phyloP scores from a whole-genome alignment of 2,888 invertebrate species.

The Hydrotaea cyrtoneurina region DNA sequence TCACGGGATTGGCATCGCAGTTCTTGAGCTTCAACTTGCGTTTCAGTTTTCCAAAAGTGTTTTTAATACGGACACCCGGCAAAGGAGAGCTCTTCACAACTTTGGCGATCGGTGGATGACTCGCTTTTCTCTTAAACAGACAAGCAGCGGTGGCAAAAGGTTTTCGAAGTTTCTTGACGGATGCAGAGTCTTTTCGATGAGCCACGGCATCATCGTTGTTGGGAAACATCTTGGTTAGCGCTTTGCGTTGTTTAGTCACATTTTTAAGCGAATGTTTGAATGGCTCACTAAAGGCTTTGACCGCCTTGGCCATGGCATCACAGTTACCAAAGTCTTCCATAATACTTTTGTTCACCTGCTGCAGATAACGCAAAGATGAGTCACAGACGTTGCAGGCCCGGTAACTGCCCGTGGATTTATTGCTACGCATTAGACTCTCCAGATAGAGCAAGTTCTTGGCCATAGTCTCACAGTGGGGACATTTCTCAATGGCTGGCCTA shows the following conservation, averaged over 20 bases:
- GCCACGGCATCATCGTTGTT: no score
- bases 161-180: no score
- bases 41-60: background rate
- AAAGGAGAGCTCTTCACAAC: background rate
- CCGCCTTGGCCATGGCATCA: constrained; percentile 72
- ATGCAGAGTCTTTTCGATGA: no score
- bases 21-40: background rate
- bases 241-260: background rate
- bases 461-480: constrained; percentile 76
- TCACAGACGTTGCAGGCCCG: constrained; percentile 73
- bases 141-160: no score
- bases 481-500: constrained; percentile 63
- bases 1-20: background rate
- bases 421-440: constrained; percentile 75
- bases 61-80: background rate
- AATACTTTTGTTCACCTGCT: constrained; percentile 75
- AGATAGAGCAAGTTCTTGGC: constrained; percentile 77
- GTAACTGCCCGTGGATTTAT: constrained; percentile 61
- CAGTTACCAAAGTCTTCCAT: constrained; percentile 74
- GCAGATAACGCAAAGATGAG: constrained; percentile 75
- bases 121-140: no score
- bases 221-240: constrained; percentile 1
- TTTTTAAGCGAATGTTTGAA: constrained; percentile 33
- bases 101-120: background rate
- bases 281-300: constrained; percentile 68